Base-by-base conservation (phyloP, 2,113 vertebrate species). In the Nanorana parkeri region DNA sequence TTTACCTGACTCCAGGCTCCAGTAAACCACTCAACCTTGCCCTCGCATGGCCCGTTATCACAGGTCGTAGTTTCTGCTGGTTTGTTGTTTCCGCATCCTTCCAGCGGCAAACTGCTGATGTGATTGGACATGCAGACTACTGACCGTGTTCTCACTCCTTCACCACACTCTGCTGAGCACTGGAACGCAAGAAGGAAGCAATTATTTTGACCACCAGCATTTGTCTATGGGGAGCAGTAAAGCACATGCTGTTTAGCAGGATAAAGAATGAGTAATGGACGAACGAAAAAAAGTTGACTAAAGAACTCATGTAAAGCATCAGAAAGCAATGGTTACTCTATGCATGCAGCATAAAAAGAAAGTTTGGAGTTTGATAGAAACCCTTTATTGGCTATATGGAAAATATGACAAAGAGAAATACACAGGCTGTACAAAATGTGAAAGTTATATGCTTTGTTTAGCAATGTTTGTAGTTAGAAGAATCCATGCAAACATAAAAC, bases 1-100 rank as follows among this genome's bases (percentile, higher is more conserved):
- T 88, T 77, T 86, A 99, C 97, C 95, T 99, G 97, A 69, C 94
- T 96, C 97, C 97, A 99, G 86, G 94, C 92, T 28, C 96, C 97
- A 0, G 95, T 90, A 87, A 97, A 98, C 97, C 97, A 99, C 83
- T 99, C 96, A 0, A 93, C 93, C 68, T 88, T 95, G 32, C 95
- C 96, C 0, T 95, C 88, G 78, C 97, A 99, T n/a, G 94, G 95
- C 1, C 96, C 96, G 0, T 92, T 95, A 78, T 93, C 93, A 13
- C 97, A 99, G 0, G 94, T 87, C 5, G 94, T 91, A 5, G 90
- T 90, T 72, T 96, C 95, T 0, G 88, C 29, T 0, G 97, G 97
- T 2, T 91, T 91, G 89, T 96, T 95, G 61, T 85, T 93, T 61
- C 97, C 97, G 8, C 97, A 99, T 60, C 94, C 95, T 69, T 98